These are phyloP conservation scores for Carassius gibelio DNA, from an alignment of 2,113 vertebrate genomes.

Conservation along the genomic window DNA sequence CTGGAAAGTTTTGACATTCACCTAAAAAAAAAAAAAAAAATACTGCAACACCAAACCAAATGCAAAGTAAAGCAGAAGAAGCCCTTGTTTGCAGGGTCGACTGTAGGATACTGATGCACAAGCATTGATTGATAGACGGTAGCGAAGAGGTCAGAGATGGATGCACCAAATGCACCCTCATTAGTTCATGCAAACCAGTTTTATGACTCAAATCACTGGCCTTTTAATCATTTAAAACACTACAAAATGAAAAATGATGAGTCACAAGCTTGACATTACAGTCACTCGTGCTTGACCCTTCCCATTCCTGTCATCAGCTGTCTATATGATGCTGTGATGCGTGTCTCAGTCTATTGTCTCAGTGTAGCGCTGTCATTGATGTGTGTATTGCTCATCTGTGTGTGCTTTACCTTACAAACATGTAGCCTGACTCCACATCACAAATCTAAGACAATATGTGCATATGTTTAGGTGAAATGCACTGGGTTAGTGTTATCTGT, in stretches of 20 bases:
- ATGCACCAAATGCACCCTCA: not conserved
- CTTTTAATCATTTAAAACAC: conserved; percentile 17
- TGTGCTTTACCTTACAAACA: conserved; percentile 21
- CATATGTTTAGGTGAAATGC: conserved; percentile 36
- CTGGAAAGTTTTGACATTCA: not conserved
- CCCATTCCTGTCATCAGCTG: conserved; percentile 7
- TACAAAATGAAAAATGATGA: conserved; percentile 12
- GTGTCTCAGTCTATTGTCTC: no score
- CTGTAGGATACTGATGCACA: not conserved
- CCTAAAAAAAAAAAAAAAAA: not conserved
- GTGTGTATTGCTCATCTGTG: conserved; percentile 23
- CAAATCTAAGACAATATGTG: conserved; percentile 43
- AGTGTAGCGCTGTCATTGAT: not conserved
- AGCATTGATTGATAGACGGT: conserved; percentile 4
- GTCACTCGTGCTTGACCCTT: conserved; percentile 36
- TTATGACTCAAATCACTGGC: conserved; percentile 21
- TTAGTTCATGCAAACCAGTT: not conserved
- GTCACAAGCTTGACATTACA: conserved; percentile 1
- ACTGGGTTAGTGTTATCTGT: conserved; percentile 71
- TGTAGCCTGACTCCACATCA: conserved; percentile 62
- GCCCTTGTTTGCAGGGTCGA: not conserved
- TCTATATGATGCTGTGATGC: not conserved
- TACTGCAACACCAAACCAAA: conserved; percentile 46
- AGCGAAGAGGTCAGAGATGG: not conserved
- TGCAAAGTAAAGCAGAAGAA: conserved; percentile 21